These are phyloP conservation scores for Ormyrus pomaceus DNA, from an alignment of 2,888 invertebrate species.

Conservation along the genomic window DNA sequence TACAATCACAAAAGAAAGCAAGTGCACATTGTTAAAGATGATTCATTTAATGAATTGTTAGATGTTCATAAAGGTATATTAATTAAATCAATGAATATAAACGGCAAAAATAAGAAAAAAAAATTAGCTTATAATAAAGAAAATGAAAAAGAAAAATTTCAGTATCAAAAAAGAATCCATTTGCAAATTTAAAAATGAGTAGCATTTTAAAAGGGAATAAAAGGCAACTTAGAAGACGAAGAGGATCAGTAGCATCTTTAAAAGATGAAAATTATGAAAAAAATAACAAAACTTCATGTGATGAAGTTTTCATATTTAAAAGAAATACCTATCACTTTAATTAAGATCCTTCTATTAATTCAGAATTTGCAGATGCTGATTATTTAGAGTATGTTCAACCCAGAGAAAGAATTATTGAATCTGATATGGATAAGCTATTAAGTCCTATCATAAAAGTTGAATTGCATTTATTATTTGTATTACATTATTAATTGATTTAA, in stretches of 20 bases:
- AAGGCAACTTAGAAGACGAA: constrained; percentile 1
- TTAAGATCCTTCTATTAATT: constrained; percentile 29
- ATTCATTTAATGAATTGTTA: constrained; percentile 43
- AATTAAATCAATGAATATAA: not conserved
- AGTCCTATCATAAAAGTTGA: constrained; percentile 50
- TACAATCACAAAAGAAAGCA: constrained; percentile 46
- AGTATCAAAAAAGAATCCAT: constrained; percentile 45
- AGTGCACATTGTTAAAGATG: constrained; percentile 42
- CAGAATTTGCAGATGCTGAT: constrained; percentile 47
- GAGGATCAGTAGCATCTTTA: not conserved
- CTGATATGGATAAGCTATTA: constrained; percentile 54
- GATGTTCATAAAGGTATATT: constrained; percentile 3
- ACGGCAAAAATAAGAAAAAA: constrained; percentile 27
- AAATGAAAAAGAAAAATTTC: constrained; percentile 33
- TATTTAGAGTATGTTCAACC: constrained; percentile 56
- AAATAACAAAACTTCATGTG: not conserved
- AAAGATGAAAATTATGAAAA: constrained; percentile 30
- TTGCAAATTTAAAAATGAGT: constrained; percentile 49
- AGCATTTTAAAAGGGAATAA: constrained; percentile 53
- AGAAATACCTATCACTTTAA: constrained; percentile 13
- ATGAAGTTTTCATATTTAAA: not conserved
- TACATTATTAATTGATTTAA: no score
- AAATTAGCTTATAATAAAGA: constrained; percentile 35
- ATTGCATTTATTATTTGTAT: no score
- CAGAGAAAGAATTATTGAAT: constrained; percentile 54